A percentile compares a stretch with the other conserved stretches of the same genome.
Evolutionary conservation across 2,797 vertebrate genomes (phyloP).

Genomic region (Distichodus sexfasciatus): DNA sequence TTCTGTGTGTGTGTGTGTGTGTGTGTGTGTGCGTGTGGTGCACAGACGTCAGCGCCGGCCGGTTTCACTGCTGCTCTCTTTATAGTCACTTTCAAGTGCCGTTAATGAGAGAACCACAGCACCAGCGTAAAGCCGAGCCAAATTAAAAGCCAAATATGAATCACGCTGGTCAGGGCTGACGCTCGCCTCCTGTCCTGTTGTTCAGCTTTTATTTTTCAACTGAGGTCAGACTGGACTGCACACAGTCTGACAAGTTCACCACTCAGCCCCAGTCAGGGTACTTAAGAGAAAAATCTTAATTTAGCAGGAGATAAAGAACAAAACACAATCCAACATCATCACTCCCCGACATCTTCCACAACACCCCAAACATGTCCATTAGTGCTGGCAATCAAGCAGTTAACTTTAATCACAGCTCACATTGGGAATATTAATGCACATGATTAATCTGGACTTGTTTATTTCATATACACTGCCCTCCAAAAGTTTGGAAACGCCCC

Average conservation of each 20-base stretch:
- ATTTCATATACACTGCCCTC: no score
- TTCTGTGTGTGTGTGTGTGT: conserved; percentile 23
- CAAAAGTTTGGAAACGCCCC: no score
- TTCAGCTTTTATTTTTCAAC: conserved; percentile 13
- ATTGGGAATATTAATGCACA: no score
- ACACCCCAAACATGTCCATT: no score
- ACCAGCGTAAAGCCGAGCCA: conserved; percentile 72
- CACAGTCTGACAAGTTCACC: conserved; percentile 41
- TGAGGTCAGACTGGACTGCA: conserved; percentile 55
- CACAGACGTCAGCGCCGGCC: conserved; percentile 75
- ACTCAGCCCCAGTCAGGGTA: no score
- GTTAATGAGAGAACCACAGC: conserved; percentile 80
- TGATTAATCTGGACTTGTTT: no score
- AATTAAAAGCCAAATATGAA: conserved; percentile 82
- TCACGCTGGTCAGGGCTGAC: conserved; percentile 53
- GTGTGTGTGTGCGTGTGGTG: conserved; percentile 41
- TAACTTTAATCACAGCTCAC: no score
- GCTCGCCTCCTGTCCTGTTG: conserved; percentile 30
- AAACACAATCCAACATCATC: neutral
- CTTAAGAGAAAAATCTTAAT: no score
- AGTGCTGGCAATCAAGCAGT: no score
- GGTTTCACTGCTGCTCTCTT: conserved; percentile 71
- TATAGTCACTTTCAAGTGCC: conserved; percentile 77
- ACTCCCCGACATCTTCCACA: no score
- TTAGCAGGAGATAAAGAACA: conserved; percentile 40